A percentile compares a stretch with the other conserved stretches of the same genome.
phyloP scores from a whole-genome alignment of 2,888 invertebrate species.

The Diaphora mendica region DNA sequence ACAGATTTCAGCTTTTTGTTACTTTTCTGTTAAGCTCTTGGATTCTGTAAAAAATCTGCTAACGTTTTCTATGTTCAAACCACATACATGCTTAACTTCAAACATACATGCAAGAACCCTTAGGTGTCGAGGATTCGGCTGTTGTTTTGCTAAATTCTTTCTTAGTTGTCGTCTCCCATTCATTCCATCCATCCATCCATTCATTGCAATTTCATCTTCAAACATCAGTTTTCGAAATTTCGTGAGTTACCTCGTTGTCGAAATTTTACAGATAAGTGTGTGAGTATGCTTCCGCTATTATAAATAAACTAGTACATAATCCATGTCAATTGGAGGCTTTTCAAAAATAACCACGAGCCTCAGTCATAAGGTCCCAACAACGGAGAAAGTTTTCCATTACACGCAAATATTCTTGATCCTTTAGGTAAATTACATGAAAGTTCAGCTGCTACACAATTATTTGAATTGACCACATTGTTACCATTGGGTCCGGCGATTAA shows the following conservation, averaged over 20 bases:
- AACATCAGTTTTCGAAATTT: neutral
- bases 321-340: neutral
- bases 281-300: too few species aligned
- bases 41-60: too few species aligned
- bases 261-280: neutral
- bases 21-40: too few species aligned
- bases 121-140: too few species aligned
- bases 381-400: neutral
- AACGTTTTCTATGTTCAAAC: too few species aligned
- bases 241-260: neutral
- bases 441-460: constrained; percentile 19
- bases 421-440: neutral
- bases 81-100: too few species aligned
- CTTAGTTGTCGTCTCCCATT: too few species aligned
- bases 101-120: too few species aligned
- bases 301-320: neutral
- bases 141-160: too few species aligned
- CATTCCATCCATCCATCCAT: too few species aligned
- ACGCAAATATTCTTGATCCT: neutral
- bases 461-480: constrained; percentile 25
- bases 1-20: too few species aligned
- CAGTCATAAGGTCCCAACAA: neutral
- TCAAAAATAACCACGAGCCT: neutral
- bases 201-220: too few species aligned
- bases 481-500: constrained; percentile 19